Conservation (phyloP, 2,888 invertebrate genomes). For the Melinaea marsaeus region DNA sequence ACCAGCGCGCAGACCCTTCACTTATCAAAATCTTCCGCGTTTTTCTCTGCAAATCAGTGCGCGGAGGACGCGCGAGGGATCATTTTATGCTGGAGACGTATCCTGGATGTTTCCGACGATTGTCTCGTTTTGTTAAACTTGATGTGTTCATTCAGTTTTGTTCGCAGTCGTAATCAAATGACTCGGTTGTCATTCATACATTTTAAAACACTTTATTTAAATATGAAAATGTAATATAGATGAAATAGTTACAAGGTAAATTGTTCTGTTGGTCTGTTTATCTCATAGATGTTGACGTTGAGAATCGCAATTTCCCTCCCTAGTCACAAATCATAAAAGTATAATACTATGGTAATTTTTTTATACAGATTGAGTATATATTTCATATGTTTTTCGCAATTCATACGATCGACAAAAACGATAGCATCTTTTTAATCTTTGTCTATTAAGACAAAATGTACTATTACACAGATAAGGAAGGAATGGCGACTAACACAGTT, state of each 20-base stretch:
- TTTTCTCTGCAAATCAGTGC: conserved; percentile 9
- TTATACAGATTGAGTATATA: too few species aligned
- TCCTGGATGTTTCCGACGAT: conserved; percentile 53
- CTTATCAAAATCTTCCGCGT: conserved; percentile 22
- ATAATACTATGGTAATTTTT: too few species aligned
- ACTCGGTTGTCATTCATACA: conserved; percentile 6
- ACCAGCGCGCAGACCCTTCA: conserved; percentile 43
- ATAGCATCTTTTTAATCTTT: neutral
- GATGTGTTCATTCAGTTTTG: conserved; percentile 71
- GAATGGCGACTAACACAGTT: neutral
- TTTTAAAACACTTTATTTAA: neutral
- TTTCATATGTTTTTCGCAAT: too few species aligned
- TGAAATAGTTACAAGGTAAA: too few species aligned
- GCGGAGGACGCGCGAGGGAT: conserved; percentile 39
- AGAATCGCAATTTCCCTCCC: too few species aligned
- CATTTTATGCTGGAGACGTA: conserved; percentile 40
- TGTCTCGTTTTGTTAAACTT: conserved; percentile 51
- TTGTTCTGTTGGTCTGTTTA: too few species aligned
- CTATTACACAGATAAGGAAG: neutral
- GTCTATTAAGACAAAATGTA: neutral
- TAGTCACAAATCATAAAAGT: too few species aligned
- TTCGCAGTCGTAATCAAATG: conserved; percentile 46
- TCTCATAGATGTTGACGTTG: too few species aligned
- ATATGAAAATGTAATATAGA: too few species aligned
- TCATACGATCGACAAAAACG: too few species aligned